Conservation (phyloP, 1,140 invertebrate genomes). For the Drosophila athabasca region DNA sequence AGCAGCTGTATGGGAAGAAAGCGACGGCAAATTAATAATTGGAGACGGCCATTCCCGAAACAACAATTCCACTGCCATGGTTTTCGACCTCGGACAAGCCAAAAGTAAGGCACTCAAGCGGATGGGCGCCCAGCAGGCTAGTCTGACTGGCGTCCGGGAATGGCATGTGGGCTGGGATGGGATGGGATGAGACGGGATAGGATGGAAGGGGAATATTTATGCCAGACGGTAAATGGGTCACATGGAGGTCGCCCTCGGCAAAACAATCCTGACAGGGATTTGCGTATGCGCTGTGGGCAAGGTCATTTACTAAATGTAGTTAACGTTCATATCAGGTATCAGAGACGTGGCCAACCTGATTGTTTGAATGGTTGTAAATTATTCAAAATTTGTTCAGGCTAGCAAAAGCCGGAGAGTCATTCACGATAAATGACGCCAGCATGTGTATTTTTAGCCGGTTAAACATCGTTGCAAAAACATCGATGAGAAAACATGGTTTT, state of each 20-base stretch:
- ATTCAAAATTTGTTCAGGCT: constrained; percentile 11
- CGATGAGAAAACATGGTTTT: neutral
- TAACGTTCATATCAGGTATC: constrained; percentile 32
- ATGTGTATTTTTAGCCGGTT: constrained; percentile 1
- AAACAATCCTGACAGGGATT: constrained; percentile 6
- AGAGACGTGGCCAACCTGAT: constrained; percentile 2
- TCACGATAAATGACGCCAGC: constrained; percentile 10
- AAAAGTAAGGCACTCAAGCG: constrained; percentile 2
- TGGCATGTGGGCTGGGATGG: neutral
- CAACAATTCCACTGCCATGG: constrained; percentile 17
- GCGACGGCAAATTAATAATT: neutral
- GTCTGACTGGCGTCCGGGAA: constrained; percentile 55
- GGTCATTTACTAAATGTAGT: constrained; percentile 18
- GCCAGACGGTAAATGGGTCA: constrained; percentile 3
- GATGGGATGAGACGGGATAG: neutral
- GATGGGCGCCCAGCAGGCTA: constrained; percentile 59
- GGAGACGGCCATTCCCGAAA: neutral
- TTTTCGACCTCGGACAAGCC: constrained; percentile 38
- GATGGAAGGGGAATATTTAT: too few relatives aligned
- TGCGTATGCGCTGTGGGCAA: constrained; percentile 6
- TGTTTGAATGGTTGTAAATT: constrained; percentile 12
- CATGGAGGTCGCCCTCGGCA: constrained; percentile 20
- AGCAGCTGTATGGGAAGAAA: constrained; percentile 51
- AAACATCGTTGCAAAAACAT: neutral
- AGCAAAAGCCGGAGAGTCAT: neutral